These are phyloP conservation scores for Staurois parvus DNA, from an alignment of 2,797 vertebrate species.

Conservation along the genomic window DNA sequence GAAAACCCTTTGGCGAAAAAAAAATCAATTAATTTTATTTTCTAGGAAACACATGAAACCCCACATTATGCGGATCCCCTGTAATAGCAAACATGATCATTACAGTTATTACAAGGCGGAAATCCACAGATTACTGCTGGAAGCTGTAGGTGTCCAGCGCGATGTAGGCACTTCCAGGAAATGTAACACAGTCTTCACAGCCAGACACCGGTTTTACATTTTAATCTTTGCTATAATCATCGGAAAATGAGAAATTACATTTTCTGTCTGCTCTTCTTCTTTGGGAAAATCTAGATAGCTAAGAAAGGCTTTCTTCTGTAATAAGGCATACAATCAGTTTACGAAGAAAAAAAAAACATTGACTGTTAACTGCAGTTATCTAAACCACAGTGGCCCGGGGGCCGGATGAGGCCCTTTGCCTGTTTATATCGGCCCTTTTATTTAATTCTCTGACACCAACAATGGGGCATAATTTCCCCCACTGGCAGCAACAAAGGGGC, in stretches of 20 bases:
- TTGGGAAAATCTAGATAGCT: not conserved
- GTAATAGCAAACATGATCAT: slow-evolving; percentile 26
- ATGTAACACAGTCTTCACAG: slow-evolving; percentile 35
- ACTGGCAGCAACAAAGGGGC: no score
- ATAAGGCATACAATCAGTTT: not conserved
- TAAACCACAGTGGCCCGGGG: no score
- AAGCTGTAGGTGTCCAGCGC: slow-evolving; percentile 16
- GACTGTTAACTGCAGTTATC: slow-evolving; percentile 64
- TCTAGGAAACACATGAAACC: not conserved
- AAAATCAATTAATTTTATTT: slow-evolving; percentile 20
- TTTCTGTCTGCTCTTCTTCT: not conserved
- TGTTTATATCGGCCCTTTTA: no score
- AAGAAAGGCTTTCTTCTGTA: not conserved
- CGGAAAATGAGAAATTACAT: slow-evolving; percentile 26
- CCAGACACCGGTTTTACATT: slow-evolving; percentile 18
- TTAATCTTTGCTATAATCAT: slow-evolving; percentile 43
- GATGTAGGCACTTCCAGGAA: not conserved
- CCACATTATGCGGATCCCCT: not conserved
- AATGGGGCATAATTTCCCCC: no score
- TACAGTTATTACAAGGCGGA: slow-evolving; percentile 31
- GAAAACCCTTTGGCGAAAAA: not conserved
- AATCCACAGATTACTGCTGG: slow-evolving; percentile 26
- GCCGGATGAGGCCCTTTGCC: no score
- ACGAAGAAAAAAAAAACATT: slow-evolving; percentile 62
- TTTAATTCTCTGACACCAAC: no score